phyloP scores from a whole-genome alignment of 2,113 vertebrate genomes.

The Zapus hudsonius region DNA sequence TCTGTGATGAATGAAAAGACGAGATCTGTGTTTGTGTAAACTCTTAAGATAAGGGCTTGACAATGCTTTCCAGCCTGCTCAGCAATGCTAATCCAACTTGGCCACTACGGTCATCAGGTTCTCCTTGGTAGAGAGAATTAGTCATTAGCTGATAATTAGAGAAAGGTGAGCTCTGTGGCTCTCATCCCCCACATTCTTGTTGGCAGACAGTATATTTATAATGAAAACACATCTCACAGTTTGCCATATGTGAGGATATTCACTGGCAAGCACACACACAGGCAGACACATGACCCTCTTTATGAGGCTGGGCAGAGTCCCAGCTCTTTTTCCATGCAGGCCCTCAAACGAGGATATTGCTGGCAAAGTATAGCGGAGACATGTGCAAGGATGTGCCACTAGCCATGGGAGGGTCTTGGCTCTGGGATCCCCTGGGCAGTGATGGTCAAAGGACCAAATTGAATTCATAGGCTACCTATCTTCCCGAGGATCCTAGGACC shows the following conservation, averaged over 20 bases:
- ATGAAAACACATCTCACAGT: background rate
- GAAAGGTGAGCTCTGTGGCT: background rate
- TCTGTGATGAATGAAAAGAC: background rate
- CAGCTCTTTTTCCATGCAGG: background rate
- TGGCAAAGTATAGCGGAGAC: background rate
- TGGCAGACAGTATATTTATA: background rate
- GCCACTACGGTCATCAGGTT: background rate
- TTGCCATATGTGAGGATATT: background rate
- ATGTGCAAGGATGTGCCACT: rapidly evolving
- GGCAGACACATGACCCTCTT: background rate
- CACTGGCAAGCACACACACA: background rate
- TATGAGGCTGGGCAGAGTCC: background rate
- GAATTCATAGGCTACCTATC: background rate
- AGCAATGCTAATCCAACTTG: background rate
- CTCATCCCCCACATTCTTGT: background rate
- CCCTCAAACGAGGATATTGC: background rate
- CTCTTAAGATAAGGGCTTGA: background rate
- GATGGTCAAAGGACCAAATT: background rate
- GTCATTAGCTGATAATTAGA: constrained; percentile 13
- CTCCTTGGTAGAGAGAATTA: background rate
- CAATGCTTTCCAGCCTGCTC: background rate
- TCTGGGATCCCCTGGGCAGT: background rate
- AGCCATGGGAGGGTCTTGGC: too few relatives aligned
- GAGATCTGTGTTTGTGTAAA: background rate
- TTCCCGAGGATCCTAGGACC: background rate